Evolutionary conservation across 2,113 vertebrate species (phyloP), one percentile per base, ranked within the genome.

Genomic region (Tragelaphus buxtoni): DNA sequence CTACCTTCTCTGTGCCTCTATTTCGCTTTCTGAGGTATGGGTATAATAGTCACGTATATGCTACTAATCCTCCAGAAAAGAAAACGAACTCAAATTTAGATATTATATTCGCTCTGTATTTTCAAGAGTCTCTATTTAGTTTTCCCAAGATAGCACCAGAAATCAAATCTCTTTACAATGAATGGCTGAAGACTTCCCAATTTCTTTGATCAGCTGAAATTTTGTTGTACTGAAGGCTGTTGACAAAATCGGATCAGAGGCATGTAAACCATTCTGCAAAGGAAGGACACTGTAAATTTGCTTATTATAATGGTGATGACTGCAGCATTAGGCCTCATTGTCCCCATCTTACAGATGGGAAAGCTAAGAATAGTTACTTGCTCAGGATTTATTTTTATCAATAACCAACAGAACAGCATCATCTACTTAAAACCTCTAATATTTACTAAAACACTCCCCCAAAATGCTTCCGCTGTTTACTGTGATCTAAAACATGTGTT

Each of bases 401-500:
- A 39, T 86, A 97, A 74, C 53, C 26, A 49, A 95, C 96, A 81
- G 51, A 94, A 91, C 2, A 91, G 51, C 39, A 77, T 12, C 47
- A 93, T 60, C 56, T 51, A 91, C 51, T 51, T 86, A 93, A 88
- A 95, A 83, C 93, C 76, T 60, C 91, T 83, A 96, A 90, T 89
- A 69, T 56, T 92, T 85, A 95, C 84, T 85, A 28, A 95, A 82
- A 92, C 77, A 77, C 47, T 35, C n/a, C 51, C 92, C 65, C 24
- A 91, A 83, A 85, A 51, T 80, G 89, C 91, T 84, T 74, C 85
- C 77, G 42, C 42, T 96, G 56, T 95, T 97, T 90, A 53, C 80
- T 92, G 11, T 91, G 88, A 98, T 96, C 60, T 90, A 85, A 96
- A 97, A 82, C 97, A 87, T 74, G 80, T 96, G 95, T 80, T 85